phyloP scores from a whole-genome alignment of 2,113 vertebrate genomes.

The Sylvietta virens region DNA sequence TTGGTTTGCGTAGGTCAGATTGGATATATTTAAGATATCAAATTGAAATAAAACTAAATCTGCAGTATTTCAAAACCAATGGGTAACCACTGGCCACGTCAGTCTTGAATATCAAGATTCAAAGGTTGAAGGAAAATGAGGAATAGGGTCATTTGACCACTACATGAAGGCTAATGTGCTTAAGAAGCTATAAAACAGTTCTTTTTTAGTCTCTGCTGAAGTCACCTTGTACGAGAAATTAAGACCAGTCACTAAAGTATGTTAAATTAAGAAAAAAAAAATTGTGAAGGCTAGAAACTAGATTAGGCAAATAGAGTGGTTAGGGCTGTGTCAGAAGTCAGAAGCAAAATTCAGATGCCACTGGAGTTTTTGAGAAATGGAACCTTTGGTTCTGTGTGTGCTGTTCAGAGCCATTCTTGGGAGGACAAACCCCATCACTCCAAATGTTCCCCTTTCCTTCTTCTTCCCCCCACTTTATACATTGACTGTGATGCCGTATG shows the following conservation, averaged over 20 bases:
- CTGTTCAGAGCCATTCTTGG: neutral
- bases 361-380: neutral
- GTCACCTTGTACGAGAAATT: neutral
- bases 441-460: neutral
- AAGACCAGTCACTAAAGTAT: neutral
- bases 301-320: neutral
- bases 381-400: neutral
- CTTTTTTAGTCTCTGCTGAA: neutral
- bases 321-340: neutral
- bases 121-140: neutral
- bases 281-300: neutral
- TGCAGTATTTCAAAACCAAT: neutral
- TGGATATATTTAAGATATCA: neutral
- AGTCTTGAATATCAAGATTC: neutral
- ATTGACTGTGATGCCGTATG: fast-evolving
- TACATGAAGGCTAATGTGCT: neutral
- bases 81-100: neutral
- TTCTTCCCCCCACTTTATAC: neutral
- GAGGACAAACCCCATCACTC: neutral
- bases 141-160: neutral
- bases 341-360: neutral
- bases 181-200: neutral
- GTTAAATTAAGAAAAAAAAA: neutral
- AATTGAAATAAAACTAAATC: neutral
- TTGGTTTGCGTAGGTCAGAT: neutral